These are phyloP conservation scores for Melopsittacus undulatus DNA, from an alignment of 2,797 vertebrate genomes.

Conservation along the genomic window DNA sequence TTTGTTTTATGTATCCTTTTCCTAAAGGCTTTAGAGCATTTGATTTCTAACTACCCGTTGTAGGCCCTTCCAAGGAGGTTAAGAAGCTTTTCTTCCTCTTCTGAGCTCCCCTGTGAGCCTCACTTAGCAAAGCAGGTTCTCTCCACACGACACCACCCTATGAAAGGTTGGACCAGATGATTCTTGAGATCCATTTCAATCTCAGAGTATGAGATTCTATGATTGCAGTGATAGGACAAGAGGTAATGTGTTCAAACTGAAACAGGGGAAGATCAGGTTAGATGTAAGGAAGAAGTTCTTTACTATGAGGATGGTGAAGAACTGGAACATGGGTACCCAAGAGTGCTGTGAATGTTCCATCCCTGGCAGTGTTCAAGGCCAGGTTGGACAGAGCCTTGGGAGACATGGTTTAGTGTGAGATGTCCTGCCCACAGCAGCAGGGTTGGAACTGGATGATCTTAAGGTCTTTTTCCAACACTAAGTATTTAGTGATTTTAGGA, in stretches of 20 bases:
- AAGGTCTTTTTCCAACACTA: neutral
- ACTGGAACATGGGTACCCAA: neutral
- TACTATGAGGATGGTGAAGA: neutral
- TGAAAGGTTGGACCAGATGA: neutral
- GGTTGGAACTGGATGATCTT: neutral
- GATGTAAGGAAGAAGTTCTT: neutral
- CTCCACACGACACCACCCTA: neutral
- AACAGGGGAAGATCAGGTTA: neutral
- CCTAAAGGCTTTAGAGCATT: neutral
- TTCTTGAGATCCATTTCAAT: neutral
- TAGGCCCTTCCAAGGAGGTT: fast-evolving
- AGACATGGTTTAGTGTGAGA: neutral
- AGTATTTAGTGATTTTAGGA: neutral
- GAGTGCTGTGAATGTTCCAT: neutral
- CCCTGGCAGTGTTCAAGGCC: neutral
- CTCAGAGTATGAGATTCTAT: neutral
- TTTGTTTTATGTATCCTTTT: neutral
- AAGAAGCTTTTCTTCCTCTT: neutral
- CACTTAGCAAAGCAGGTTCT: neutral
- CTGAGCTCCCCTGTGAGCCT: neutral
- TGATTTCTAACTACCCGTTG: neutral
- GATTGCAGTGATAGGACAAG: neutral
- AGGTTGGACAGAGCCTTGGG: no score
- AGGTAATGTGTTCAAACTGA: neutral
- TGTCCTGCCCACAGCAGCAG: neutral